These are phyloP conservation scores for Myotis findleyi DNA, from an alignment of 2,797 vertebrate species.

Conservation along the genomic window DNA sequence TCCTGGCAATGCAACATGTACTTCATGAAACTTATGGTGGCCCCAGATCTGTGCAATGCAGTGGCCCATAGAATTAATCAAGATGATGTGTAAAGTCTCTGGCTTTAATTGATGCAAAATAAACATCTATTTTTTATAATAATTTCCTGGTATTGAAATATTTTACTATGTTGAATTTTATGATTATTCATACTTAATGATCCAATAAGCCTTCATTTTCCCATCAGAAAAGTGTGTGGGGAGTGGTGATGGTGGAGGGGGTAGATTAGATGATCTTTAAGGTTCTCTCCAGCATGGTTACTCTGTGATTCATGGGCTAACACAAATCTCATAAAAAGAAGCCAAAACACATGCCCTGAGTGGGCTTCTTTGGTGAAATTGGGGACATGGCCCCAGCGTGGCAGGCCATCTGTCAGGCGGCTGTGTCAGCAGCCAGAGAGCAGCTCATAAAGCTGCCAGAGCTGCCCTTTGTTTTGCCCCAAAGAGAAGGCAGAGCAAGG, in stretches of 20 bases:
- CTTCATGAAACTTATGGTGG: background rate
- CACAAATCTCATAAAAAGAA: slow-evolving; percentile 48
- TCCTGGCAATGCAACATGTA: background rate
- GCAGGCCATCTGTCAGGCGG: slow-evolving; percentile 76
- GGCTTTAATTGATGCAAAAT: slow-evolving; percentile 9
- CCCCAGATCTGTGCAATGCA: background rate
- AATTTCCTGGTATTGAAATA: slow-evolving; percentile 37
- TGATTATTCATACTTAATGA: slow-evolving; percentile 68
- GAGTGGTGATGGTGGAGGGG: slow-evolving; percentile 6
- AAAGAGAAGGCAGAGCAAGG: background rate
- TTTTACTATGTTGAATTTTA: slow-evolving; percentile 51
- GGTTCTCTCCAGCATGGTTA: background rate
- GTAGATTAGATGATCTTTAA: background rate
- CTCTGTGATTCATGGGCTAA: slow-evolving; percentile 69
- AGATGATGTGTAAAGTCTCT: background rate
- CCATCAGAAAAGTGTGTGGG: slow-evolving; percentile 34
- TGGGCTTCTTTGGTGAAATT: slow-evolving; percentile 63
- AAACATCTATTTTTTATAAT: slow-evolving; percentile 46
- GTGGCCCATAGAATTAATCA: background rate
- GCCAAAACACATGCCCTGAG: slow-evolving; percentile 39
- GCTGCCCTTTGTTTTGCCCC: slow-evolving; percentile 70
- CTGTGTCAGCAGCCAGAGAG: slow-evolving; percentile 77
- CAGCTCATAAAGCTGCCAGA: slow-evolving; percentile 84
- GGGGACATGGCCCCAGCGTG: slow-evolving; percentile 13
- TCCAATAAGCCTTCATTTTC: slow-evolving; percentile 67